Evolutionary conservation across 2,113 vertebrate species (phyloP).

Genomic region (Paraplagusia blochii): DNA sequence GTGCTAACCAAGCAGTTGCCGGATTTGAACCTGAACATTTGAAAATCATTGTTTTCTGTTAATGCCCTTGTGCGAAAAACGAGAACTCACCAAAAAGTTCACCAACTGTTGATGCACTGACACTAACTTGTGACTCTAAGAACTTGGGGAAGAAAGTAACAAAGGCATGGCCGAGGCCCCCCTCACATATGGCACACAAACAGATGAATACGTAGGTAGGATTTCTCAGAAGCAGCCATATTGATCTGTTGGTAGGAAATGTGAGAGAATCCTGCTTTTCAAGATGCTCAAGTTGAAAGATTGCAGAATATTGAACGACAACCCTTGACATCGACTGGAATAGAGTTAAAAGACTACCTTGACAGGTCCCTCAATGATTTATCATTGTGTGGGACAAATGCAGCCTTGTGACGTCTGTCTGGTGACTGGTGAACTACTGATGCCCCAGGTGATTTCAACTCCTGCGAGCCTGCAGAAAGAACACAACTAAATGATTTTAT

Average conservation of each 20-base stretch:
- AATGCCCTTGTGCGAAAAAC: too few species aligned
- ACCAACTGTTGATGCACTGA: constrained; percentile 92
- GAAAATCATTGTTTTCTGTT: too few species aligned
- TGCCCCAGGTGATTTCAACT: constrained; percentile 80
- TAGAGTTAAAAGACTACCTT: constrained; percentile 69
- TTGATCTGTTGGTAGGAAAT: constrained; percentile 65
- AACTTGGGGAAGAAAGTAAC: constrained; percentile 97
- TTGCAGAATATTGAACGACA: too few species aligned
- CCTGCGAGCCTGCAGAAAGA: constrained; percentile 80
- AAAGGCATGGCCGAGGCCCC: constrained; percentile 90
- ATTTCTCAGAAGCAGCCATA: constrained; percentile 88
- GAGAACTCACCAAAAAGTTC: constrained; percentile 91
- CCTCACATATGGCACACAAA: constrained; percentile 89
- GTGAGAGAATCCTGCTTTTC: too few species aligned
- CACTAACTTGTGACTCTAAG: constrained; percentile 91
- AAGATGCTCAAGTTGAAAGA: too few species aligned
- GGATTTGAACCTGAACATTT: too few species aligned
- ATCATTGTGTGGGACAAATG: constrained; percentile 82
- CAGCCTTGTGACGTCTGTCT: constrained; percentile 74
- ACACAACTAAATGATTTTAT: not conserved
- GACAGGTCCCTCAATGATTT: constrained; percentile 89
- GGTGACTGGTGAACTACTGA: constrained; percentile 87
- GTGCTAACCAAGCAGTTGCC: too few species aligned
- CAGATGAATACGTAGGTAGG: constrained; percentile 92
- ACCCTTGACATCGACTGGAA: too few species aligned